Percentiles rank a stretch among this genome's conserved stretches.
Evolutionary conservation across 2,797 vertebrate species (phyloP).

Genomic region (Sebastes hubbsi): DNA sequence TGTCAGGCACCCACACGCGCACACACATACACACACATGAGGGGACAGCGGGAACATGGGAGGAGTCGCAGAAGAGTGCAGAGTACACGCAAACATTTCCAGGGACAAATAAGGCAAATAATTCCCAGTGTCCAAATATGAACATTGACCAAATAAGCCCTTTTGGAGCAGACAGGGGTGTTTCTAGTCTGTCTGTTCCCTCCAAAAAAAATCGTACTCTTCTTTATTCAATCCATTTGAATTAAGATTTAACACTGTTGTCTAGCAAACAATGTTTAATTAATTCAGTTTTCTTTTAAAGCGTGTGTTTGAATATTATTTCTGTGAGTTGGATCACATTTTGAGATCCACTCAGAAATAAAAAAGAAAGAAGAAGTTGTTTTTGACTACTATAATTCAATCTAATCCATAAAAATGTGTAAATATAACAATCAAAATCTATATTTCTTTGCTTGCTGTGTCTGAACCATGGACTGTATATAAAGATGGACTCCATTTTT

Average conservation of each 20-base stretch:
- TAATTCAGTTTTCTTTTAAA: background rate
- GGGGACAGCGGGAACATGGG: conserved; percentile 29
- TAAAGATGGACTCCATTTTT: no score
- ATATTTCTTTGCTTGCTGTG: background rate
- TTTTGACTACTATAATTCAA: background rate
- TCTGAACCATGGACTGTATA: background rate
- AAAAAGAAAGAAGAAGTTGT: background rate
- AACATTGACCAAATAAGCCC: conserved; percentile 70
- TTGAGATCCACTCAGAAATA: background rate
- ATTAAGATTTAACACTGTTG: background rate
- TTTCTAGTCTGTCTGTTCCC: background rate
- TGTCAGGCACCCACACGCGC: conserved; percentile 14
- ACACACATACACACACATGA: background rate
- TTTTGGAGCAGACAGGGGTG: conserved; percentile 8
- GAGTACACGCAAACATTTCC: conserved; percentile 72
- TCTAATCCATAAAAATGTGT: background rate
- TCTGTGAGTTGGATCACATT: background rate
- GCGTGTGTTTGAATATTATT: background rate
- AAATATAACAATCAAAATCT: background rate
- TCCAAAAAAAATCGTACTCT: background rate
- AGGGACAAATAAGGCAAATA: conserved; percentile 77
- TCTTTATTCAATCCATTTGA: background rate
- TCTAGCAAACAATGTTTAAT: background rate
- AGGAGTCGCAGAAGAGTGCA: conserved; percentile 40
- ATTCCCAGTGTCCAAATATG: conserved; percentile 67